Evolutionary conservation across 2,113 vertebrate species (phyloP), one percentile per base, ranked within the genome.

Genomic region (Coregonus clupeaformis): DNA sequence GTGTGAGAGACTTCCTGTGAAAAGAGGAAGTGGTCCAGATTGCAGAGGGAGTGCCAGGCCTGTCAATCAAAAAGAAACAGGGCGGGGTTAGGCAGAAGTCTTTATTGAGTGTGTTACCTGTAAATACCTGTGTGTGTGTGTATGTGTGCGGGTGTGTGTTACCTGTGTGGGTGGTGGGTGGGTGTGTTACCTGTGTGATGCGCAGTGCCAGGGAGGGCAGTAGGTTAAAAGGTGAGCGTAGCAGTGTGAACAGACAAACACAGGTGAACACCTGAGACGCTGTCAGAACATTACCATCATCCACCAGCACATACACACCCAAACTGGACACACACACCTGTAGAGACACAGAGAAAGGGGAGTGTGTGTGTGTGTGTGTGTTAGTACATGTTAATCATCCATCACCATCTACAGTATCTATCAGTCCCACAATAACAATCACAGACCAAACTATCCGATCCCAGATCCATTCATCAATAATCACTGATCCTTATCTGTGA

Each of bases 191-290:
- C 63, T 65, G 63, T 30, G 63, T 65, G 63, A 65, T 16, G 12
- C 27, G 25, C 63, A 65, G 27, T 14, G 63, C 14, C 24, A 65
- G 63, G 11, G 25, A 65, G 16, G 63, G 63, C 63, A 65, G 14
- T 13, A 27, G 63, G 3, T 16, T 25, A 5, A 65, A 6, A 27
- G 83, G 82, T 70, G 87, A 85, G 27, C 77, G 74, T 57, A 93
- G 87, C 72, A 91, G 89, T 65, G 89, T 92, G 83, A 93, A 90
- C 60, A 93, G 86, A 72, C 88, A 88, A 32, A 93, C 75, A 24
- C 85, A 90, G 4, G 87, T 91, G 81, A 90, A 92, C 42, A 90
- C 83, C 84, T 91, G 83, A 32, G 86, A 79, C 4, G 84, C 83
- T 32, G 87, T 92, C 81, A 91, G 88, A 87, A 88, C 52, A 69